A percentile compares a stretch with the other conserved stretches of the same genome.
These are phyloP conservation scores for Aphaenogaster rudis DNA, from an alignment of 1,140 invertebrate genomes.

Conservation along the genomic window DNA sequence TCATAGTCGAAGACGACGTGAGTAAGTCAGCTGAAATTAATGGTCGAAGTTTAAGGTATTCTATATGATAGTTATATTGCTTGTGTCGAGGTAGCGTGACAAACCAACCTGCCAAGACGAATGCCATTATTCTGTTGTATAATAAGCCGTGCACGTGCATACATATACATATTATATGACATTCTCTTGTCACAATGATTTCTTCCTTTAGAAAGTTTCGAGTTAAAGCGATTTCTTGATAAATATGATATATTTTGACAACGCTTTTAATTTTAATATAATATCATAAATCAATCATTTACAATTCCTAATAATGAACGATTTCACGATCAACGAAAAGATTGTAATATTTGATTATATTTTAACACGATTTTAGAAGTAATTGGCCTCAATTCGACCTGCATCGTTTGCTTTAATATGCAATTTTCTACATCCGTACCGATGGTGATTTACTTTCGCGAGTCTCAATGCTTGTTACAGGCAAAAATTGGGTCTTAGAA, in stretches of 20 bases:
- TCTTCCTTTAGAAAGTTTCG: background rate
- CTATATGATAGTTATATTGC: slow-evolving; percentile 49
- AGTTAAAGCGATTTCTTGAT: background rate
- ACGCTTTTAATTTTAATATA: background rate
- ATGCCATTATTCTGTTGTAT: slow-evolving; percentile 69
- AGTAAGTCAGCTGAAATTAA: slow-evolving; percentile 60
- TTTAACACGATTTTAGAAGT: slow-evolving; percentile 6
- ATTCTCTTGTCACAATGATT: background rate
- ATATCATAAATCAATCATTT: background rate
- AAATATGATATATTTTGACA: background rate
- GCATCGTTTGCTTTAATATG: background rate
- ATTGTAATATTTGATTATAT: background rate
- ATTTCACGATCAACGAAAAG: background rate
- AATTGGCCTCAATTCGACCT: background rate
- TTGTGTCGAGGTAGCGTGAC: slow-evolving; percentile 48
- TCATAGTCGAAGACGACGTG: background rate
- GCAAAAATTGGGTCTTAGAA: slow-evolving; percentile 45
- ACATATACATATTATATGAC: slow-evolving; percentile 25
- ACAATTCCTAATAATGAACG: background rate
- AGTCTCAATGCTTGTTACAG: background rate
- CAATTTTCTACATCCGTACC: slow-evolving; percentile 1
- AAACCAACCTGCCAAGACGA: slow-evolving; percentile 65
- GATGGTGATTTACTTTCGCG: slow-evolving; percentile 24
- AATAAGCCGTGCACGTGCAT: slow-evolving; percentile 22
- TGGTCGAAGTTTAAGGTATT: slow-evolving; percentile 57